These are phyloP conservation scores for Trilocha varians DNA, from an alignment of 2,888 invertebrate genomes.

Conservation along the genomic window DNA sequence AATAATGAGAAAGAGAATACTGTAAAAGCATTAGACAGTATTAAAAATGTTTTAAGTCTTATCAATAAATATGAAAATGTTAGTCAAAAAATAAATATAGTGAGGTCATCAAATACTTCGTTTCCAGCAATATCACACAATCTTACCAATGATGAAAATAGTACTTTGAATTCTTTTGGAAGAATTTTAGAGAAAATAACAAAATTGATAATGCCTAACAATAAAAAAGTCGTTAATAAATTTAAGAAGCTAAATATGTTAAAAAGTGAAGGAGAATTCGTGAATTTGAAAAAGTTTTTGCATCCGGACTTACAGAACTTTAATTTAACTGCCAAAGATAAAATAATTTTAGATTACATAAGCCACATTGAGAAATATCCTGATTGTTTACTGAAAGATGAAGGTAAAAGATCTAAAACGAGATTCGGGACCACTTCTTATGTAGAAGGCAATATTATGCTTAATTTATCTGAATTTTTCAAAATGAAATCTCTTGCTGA, in stretches of 20 bases:
- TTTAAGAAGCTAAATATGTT: slow-evolving; percentile 30
- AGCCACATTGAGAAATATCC: slow-evolving; percentile 40
- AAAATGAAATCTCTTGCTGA: slow-evolving; percentile 54
- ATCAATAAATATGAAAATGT: slow-evolving; percentile 45
- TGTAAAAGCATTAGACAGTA: slow-evolving; percentile 26
- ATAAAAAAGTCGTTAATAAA: slow-evolving; percentile 28
- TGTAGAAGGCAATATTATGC: slow-evolving; percentile 42
- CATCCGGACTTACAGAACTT: slow-evolving; percentile 29
- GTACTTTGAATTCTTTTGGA: slow-evolving; percentile 39
- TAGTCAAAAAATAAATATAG: slow-evolving; percentile 26
- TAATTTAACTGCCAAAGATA: slow-evolving; percentile 46
- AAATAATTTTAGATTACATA: slow-evolving; percentile 49
- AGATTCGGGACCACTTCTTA: too few relatives aligned
- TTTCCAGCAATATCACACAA: neutral
- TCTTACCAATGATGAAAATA: slow-evolving; percentile 24
- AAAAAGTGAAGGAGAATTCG: slow-evolving; percentile 19
- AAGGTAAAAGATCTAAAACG: slow-evolving; percentile 11
- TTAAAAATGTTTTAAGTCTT: slow-evolving; percentile 41
- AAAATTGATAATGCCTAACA: slow-evolving; percentile 42
- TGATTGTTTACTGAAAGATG: slow-evolving; percentile 31
- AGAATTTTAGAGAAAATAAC: slow-evolving; percentile 47
- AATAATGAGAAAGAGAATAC: slow-evolving; percentile 5
- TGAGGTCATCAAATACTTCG: slow-evolving; percentile 18
- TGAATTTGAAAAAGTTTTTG: slow-evolving; percentile 27
- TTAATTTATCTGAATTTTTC: slow-evolving; percentile 52